Base-by-base conservation (phyloP, 2,888 invertebrate species). In the Epirrhoe alternata region DNA sequence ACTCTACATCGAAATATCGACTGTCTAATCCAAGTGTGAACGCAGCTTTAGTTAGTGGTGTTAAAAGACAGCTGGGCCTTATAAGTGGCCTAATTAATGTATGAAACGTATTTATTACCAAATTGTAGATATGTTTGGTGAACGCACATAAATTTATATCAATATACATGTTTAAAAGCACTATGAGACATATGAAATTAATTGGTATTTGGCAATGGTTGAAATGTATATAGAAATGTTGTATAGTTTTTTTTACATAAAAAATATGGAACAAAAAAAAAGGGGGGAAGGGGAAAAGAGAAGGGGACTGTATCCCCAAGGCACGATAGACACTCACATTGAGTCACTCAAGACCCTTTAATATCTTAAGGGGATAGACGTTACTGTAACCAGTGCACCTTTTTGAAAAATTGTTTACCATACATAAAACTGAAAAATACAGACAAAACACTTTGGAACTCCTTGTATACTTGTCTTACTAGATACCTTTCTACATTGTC, bases 101-200 rank as follows among this genome's bases (percentile, higher is more conserved):
- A 66, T 61, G 61, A 47, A 62, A 62, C 56, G 68, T 72, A 72
- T 75, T 70, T 70, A 74, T 73, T 66, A 73, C 70, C 69, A 73
- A 74, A 70, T 65, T 67, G 64, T 70, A 72, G 66, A 60, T 61
- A 61, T 66, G 52, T 68, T 74, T 71, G 69, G 69, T 70, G 57
- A 64, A 69, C 50, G 74, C 72, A 74, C 74, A 66, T 74, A 72
- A 69, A 70, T 74, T 72, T 72, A 68, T 74, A 72, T 69, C 68
- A 65, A 64, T 74, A 70, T 69, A 71, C 61, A 71, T 72, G 63
- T 68, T 64, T 69, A 61, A 70, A 24, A 58, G 50, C 71, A 70
- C 61, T 66, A 61, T 66, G 51, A 64, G 50, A 64, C 35, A 56
- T 51, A 56, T 58, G n/a, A 61, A 35, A 61, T 35, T 55, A 55